Conservation (phyloP, 2,888 invertebrate species). For the Capitulum mitella region DNA sequence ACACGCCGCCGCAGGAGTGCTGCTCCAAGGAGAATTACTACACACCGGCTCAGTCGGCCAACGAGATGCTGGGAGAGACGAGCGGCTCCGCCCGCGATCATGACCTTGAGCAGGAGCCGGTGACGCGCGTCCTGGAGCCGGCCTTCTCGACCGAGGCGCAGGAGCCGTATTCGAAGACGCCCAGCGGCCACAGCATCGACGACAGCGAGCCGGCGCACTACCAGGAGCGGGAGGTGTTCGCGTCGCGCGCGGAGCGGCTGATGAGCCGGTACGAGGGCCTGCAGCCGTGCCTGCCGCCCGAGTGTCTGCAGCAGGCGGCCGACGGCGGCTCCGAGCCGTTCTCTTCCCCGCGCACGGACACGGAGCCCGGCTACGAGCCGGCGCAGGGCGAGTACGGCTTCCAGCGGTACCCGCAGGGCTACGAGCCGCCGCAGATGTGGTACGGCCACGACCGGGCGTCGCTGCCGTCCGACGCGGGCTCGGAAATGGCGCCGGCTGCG, state of each 20-base stretch:
- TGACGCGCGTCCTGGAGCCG: neutral
- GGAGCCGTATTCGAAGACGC: neutral
- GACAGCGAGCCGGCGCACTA: neutral
- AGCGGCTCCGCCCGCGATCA: neutral
- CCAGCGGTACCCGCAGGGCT: conserved; percentile 16
- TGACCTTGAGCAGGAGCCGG: neutral
- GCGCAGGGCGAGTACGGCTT: conserved; percentile 7
- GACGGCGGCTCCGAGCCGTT: conserved; percentile 2
- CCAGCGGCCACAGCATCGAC: neutral
- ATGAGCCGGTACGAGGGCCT: conserved; percentile 9
- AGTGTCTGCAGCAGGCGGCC: neutral
- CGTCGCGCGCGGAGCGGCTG: neutral
- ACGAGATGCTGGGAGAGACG: neutral
- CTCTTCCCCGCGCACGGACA: neutral
- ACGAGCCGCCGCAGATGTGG: conserved; percentile 16
- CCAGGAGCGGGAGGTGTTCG: neutral
- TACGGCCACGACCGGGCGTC: conserved; percentile 8
- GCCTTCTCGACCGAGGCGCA: neutral
- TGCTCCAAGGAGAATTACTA: neutral
- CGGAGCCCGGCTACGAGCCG: neutral
- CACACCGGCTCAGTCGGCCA: conserved; percentile 4
- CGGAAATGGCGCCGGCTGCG: neutral
- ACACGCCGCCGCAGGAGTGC: conserved; percentile 3
- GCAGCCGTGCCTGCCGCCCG: neutral
- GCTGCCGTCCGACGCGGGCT: neutral